phyloP scores from a whole-genome alignment of 2,113 vertebrate species.

The Urocitellus parryii region DNA sequence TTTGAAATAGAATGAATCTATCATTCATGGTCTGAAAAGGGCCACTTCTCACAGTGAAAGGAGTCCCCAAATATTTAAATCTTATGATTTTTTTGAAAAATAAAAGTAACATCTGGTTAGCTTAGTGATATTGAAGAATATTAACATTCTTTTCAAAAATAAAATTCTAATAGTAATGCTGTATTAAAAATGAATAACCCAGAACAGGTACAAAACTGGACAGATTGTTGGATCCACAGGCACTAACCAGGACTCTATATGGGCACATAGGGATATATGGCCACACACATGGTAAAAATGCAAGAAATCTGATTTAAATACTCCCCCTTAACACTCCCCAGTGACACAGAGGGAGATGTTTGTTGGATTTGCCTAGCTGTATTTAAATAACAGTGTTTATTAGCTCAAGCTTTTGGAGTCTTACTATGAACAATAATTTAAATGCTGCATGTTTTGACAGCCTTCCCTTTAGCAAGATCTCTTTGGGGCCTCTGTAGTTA shows the following conservation, averaged over 20 bases:
- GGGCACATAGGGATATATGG: background rate
- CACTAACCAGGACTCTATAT: background rate
- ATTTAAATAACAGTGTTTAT: background rate
- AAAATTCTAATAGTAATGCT: background rate
- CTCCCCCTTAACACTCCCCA: background rate
- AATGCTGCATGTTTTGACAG: background rate
- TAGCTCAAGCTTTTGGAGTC: background rate
- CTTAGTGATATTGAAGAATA: background rate
- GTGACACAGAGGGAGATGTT: background rate
- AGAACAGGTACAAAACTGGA: background rate
- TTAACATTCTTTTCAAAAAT: constrained; percentile 7
- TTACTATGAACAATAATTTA: background rate
- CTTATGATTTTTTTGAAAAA: background rate
- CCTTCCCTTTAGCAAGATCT: background rate
- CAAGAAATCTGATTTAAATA: background rate
- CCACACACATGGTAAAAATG: background rate
- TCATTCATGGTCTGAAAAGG: background rate
- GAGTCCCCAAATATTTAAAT: background rate
- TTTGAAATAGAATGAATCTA: background rate
- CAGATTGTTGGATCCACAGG: background rate
- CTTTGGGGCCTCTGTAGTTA: background rate
- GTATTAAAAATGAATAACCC: background rate
- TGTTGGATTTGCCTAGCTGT: background rate
- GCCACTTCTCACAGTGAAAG: background rate
- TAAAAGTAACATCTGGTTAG: background rate